Base-by-base conservation (phyloP, 53 echinoderm and acorn worm species). In the Paracentrotus lividus region DNA sequence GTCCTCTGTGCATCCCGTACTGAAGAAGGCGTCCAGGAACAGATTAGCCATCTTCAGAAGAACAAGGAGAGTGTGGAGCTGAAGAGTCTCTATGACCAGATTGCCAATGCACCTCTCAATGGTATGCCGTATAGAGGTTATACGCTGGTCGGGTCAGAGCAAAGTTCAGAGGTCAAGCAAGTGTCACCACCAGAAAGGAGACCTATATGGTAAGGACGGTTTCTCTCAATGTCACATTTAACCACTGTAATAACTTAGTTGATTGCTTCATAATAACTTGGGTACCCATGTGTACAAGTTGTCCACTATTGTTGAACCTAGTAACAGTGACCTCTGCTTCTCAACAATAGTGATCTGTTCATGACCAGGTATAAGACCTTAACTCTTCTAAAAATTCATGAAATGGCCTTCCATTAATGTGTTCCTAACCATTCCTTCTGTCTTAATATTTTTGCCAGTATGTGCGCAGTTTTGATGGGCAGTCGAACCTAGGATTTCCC, bases 91-190 rank as follows among this genome's bases (percentile, higher is more conserved):
- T 84, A 94, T 67, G 95, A 89, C 85, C 85, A 94, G 53, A 92
- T 96, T 36, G 93, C 95, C 36, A 91, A 94, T 88, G 94, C 93
- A 18, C 94, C 96, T 5, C 59, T 84, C 57, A 92, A 94, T 42
- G 93, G 95, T 15, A 93, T 97, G 89, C 94, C 95, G 20, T 95
- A 75, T 78, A 88, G 96, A 36, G 97, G 97, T 15, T 97, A 94
- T 69, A 49, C 88, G 3, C 67, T 97, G 8, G 13, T 87, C 5
- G 92, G 92, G 60, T 90, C 54, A 47, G 45, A 36, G 8, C 81
- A 81, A 81, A 44, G 36, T 10, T 42, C 59, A 68, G 96, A 95
- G 56, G 88, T 95, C 49, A 94, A 96, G 69, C 78, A 88, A 40
- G 81, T 92, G 43, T 85, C 68, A 7, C 84, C 65, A 12, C 61